Percentiles rank a stretch among this genome's conserved stretches.
These are phyloP conservation scores for Noctua janthe DNA, from an alignment of 2,888 invertebrate genomes.

Conservation along the genomic window DNA sequence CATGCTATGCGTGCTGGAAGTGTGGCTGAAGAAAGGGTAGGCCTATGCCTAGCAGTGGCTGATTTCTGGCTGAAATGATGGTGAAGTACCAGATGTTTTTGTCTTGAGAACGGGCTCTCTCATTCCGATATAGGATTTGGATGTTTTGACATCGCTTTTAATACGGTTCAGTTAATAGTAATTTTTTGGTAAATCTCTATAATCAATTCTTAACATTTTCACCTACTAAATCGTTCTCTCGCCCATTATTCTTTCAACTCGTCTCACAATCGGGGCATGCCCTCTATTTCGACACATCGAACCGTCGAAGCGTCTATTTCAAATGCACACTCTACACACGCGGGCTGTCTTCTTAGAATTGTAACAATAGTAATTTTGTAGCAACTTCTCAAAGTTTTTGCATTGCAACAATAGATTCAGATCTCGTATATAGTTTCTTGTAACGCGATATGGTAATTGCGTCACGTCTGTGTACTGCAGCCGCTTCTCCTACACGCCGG, in stretches of 20 bases:
- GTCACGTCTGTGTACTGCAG: slow-evolving; percentile 72
- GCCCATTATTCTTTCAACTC: slow-evolving; percentile 40
- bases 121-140: neutral
- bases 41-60: neutral
- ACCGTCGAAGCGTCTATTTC: slow-evolving; percentile 51
- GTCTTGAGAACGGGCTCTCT: neutral
- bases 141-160: neutral
- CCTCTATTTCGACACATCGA: slow-evolving; percentile 39
- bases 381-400: slow-evolving; percentile 59
- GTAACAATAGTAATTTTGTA: slow-evolving; percentile 59
- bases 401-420: slow-evolving; percentile 68
- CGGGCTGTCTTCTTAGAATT: slow-evolving; percentile 52
- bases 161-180: neutral
- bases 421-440: slow-evolving; percentile 69
- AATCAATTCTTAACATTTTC: neutral
- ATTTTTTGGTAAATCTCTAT: neutral
- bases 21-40: neutral
- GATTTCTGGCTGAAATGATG: neutral
- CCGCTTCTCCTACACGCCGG: slow-evolving; percentile 57
- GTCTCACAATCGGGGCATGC: slow-evolving; percentile 23
- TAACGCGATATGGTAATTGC: slow-evolving; percentile 75
- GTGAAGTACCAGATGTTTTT: neutral
- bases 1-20: too few species aligned
- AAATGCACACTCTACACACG: slow-evolving; percentile 37
- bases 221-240: slow-evolving; percentile 4